Conservation (phyloP, 2,888 invertebrate species). For the Caenorhabditis zanzibari region DNA sequence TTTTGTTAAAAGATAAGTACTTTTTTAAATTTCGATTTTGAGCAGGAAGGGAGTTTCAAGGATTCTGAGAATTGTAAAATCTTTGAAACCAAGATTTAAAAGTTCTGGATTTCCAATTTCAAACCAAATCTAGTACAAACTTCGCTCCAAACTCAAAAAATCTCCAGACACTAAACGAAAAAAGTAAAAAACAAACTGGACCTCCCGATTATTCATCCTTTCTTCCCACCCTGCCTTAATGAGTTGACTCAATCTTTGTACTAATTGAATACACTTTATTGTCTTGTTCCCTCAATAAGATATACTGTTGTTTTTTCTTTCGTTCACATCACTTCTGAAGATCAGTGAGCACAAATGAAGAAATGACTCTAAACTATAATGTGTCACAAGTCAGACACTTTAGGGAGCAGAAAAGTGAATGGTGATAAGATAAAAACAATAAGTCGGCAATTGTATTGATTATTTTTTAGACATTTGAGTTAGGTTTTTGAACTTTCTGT, state of each 20-base stretch:
- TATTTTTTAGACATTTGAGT: neutral
- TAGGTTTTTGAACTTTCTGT: slow-evolving; percentile 30
- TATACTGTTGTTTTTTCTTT: neutral
- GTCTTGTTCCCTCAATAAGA: neutral
- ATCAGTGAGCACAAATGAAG: slow-evolving; percentile 37
- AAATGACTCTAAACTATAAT: slow-evolving; percentile 36
- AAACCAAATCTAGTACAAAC: no score
- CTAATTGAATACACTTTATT: slow-evolving; percentile 22
- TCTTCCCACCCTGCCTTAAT: slow-evolving; percentile 8
- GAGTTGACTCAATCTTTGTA: slow-evolving; percentile 17
- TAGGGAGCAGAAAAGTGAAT: neutral
- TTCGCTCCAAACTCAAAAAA: no score
- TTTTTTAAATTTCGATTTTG: no score
- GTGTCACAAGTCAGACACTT: slow-evolving; percentile 32
- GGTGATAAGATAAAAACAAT: slow-evolving; percentile 53
- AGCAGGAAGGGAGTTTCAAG: no score
- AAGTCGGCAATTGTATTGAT: slow-evolving; percentile 41
- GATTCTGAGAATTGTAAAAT: no score
- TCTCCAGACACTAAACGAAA: neutral
- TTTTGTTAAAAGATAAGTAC: no score
- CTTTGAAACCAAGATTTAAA: no score
- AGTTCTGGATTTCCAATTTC: no score
- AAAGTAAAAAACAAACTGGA: neutral
- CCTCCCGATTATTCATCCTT: neutral
- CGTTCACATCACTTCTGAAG: slow-evolving; percentile 2